Percentiles rank a stretch among this genome's conserved stretches.
Conservation (phyloP, 2,113 vertebrate genomes). For the Craseonycteris thonglongyai region DNA sequence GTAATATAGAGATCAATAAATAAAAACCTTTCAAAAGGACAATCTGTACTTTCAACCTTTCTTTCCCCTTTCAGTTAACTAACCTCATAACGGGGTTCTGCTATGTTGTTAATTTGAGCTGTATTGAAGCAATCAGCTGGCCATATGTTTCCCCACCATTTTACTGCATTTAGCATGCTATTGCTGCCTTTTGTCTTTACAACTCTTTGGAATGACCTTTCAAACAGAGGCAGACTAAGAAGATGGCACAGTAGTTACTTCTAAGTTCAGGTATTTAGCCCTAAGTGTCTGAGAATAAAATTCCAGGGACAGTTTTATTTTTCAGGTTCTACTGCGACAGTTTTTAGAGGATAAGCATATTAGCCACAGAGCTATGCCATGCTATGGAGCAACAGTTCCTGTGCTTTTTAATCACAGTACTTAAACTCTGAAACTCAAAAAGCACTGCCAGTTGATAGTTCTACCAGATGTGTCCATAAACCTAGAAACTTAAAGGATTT, state of each 20-base stretch:
- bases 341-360: background rate
- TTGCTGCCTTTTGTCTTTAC: background rate
- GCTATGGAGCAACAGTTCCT: background rate
- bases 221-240: background rate
- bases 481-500: background rate
- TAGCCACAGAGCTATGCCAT: background rate
- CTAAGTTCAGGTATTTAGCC: background rate
- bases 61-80: slow-evolving; percentile 14
- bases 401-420: background rate
- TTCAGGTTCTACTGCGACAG: background rate
- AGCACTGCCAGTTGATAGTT: background rate
- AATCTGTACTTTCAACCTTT: background rate
- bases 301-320: background rate
- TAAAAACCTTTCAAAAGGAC: background rate
- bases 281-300: background rate
- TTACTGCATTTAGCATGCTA: background rate
- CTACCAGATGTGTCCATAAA: background rate
- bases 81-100: background rate
- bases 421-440: background rate
- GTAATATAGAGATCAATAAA: background rate
- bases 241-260: background rate
- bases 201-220: background rate
- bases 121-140: background rate
- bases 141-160: background rate
- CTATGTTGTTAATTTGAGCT: background rate